Percentiles rank a stretch among this genome's conserved stretches.
Conservation (phyloP, 2,888 invertebrate species). For the Sesia apiformis region DNA sequence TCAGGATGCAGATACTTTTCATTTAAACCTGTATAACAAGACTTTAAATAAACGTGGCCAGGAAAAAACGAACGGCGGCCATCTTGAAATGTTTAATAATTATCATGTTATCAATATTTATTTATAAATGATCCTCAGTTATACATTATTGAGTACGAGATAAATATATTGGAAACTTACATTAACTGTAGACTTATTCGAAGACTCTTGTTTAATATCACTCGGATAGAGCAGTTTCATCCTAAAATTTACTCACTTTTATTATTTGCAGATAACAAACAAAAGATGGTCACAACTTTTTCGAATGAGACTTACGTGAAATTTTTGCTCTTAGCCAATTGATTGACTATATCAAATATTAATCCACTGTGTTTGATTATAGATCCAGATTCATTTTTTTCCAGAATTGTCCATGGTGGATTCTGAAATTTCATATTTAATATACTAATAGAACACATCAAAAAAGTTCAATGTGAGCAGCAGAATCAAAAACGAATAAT, state of each 20-base stretch:
- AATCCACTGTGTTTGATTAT: conserved; percentile 79
- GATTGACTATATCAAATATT: conserved; percentile 85
- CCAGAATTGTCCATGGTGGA: conserved; percentile 90
- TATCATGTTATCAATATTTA: too few relatives aligned
- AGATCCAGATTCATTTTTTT: conserved; percentile 72
- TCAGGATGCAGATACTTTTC: too few relatives aligned
- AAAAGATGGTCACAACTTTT: background rate
- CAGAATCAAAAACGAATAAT: too few relatives aligned
- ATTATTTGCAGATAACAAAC: background rate
- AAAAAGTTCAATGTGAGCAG: too few relatives aligned
- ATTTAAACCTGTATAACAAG: too few relatives aligned
- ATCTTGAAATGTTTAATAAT: too few relatives aligned
- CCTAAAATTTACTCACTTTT: conserved; percentile 25
- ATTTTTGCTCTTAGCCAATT: conserved; percentile 84
- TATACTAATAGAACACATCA: too few relatives aligned
- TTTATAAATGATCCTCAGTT: too few relatives aligned
- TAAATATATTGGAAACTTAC: conserved; percentile 28
- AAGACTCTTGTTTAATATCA: conserved; percentile 29
- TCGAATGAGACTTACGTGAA: conserved; percentile 77
- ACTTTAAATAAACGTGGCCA: too few relatives aligned
- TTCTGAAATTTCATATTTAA: conserved; percentile 72
- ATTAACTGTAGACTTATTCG: conserved; percentile 32
- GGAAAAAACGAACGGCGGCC: too few relatives aligned
- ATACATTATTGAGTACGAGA: too few relatives aligned
- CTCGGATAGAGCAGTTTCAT: conserved; percentile 45